phyloP scores from a whole-genome alignment of 2,113 vertebrate genomes.

The Zosterops japonicus region DNA sequence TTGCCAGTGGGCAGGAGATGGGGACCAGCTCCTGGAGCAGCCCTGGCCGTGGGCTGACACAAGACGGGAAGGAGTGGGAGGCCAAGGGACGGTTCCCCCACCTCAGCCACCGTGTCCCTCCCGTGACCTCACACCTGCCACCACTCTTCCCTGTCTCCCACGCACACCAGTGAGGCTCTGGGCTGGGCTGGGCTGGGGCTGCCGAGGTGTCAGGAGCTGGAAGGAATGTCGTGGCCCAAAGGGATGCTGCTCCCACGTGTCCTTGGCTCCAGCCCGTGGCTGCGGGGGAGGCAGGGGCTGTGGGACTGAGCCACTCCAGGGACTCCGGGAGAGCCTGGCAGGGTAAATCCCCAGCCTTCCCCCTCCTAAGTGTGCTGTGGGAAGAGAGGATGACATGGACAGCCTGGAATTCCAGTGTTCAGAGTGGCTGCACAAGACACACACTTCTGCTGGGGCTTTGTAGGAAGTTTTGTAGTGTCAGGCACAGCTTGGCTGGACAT shows the following conservation, averaged over 20 bases:
- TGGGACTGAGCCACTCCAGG: not conserved
- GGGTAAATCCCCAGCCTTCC: not conserved
- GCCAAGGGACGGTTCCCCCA: not conserved
- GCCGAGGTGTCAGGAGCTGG: not conserved
- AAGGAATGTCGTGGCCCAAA: not conserved
- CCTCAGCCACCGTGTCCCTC: not conserved
- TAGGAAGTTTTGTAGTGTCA: not conserved
- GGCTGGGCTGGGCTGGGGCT: not conserved
- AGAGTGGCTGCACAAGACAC: not conserved
- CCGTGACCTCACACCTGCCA: not conserved
- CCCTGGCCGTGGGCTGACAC: not conserved
- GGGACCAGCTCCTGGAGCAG: not conserved
- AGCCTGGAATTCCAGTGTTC: not conserved
- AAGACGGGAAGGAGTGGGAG: not conserved
- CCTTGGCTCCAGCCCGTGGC: not conserved
- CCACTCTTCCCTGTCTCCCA: not conserved
- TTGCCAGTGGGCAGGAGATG: not conserved
- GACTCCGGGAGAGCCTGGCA: not conserved
- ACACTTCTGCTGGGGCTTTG: not conserved
- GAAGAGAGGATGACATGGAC: not conserved
- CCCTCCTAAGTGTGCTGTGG: rapidly evolving
- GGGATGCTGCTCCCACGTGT: not conserved
- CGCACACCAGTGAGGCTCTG: rapidly evolving
- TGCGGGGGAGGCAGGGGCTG: not conserved
- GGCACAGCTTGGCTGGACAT: not conserved